Evolutionary conservation across 92 coral and sea anemone species (phyloP), one percentile per base, ranked within the genome.

Genomic region (Ricordea florida): DNA sequence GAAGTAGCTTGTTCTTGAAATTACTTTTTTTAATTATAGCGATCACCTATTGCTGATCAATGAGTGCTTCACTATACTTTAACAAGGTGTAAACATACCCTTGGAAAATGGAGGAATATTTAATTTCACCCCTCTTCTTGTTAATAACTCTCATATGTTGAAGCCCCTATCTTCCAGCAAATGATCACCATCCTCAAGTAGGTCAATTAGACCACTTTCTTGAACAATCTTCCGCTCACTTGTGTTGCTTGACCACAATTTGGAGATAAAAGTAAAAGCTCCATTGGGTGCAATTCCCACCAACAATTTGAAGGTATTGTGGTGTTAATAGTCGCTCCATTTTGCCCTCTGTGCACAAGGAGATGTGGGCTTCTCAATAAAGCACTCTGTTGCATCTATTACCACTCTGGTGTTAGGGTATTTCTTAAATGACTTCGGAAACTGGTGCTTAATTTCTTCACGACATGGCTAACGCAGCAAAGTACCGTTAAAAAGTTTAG

Each of bases 361-460:
- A 44, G 64, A 57, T 3, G 64, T 27, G 15, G 64, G 36, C n/a
- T 57, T 57, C 17, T 57, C 33, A 9, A 30, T n/a, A 57, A 24
- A 57, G 18, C 18, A 9, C 21, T 57, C 40, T 7, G 64, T 57
- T 17, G 33, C 28, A 45, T 80, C 91, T 9, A 86, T 79, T 1
- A 86, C 48, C 1, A 86, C 47, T 24, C 83, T 27, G 2, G 91
- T 86, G 46, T 46, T 60, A 9, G 91, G 91, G 60, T 79, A 86
- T 33, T 74, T 72, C 10, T 58, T 18, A 15, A 86, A 79, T 0
- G 82, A 23, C 20, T 41, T 26, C n/a, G 91, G 83, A 37, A 79
- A 25, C 17, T 80, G 68, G 17, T 10, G 23, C 66, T 18, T 53
- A 2, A 85, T 56, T 23, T 37, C 76, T 4, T 49, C 16, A 15